Conservation (phyloP, 1,140 invertebrate species). For the Sminthurinus signatus region DNA sequence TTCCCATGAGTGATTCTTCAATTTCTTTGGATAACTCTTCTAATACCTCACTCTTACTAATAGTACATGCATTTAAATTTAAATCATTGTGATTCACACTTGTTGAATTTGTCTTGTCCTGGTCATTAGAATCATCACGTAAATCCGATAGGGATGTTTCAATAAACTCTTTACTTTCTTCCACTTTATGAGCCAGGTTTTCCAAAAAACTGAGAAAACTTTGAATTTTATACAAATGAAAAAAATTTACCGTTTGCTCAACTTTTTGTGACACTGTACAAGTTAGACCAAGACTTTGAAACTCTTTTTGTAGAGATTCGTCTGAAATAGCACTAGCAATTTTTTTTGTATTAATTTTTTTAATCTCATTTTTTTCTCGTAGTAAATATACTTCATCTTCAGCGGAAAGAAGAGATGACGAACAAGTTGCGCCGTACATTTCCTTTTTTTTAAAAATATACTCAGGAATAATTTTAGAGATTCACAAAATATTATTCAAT, state of each 20-base stretch:
- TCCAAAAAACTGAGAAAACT: slow-evolving; percentile 4
- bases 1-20: neutral
- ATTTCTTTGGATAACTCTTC: neutral
- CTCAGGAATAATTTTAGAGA: no score
- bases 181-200: neutral
- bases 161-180: neutral
- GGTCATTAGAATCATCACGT: neutral
- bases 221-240: neutral
- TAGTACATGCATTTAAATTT: no score
- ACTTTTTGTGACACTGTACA: neutral
- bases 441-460: no score
- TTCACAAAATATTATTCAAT: no score
- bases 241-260: neutral
- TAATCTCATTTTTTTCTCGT: no score
- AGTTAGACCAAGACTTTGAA: neutral
- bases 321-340: no score
- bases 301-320: neutral
- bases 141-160: neutral
- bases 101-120: no score
- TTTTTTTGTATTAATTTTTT: no score
- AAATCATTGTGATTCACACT: no score
- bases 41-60: neutral
- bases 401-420: no score
- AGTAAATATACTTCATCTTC: no score
- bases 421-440: no score